These are phyloP conservation scores for Plagodis pulveraria DNA, from an alignment of 2,888 invertebrate species.

Conservation along the genomic window DNA sequence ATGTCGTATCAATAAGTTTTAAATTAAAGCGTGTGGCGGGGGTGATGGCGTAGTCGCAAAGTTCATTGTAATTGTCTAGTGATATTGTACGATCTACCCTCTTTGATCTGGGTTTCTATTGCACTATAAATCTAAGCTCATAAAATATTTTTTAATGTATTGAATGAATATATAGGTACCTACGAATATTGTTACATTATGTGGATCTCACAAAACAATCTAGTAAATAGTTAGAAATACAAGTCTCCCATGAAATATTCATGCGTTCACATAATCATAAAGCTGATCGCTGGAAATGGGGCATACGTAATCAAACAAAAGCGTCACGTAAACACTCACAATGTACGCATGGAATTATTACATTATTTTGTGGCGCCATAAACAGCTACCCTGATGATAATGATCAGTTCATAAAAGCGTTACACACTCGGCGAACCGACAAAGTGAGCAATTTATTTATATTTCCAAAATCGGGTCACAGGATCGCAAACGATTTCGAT, in stretches of 20 bases:
- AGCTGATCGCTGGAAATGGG: slow-evolving; percentile 6
- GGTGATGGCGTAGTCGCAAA: no score
- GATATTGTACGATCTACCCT: no score
- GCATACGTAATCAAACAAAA: slow-evolving; percentile 9
- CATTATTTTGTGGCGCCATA: slow-evolving; percentile 25
- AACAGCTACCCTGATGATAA: slow-evolving; percentile 26
- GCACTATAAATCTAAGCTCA: no score
- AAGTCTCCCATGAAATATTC: background rate
- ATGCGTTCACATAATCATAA: slow-evolving; percentile 2
- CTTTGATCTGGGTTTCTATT: no score
- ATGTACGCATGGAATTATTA: slow-evolving; percentile 13
- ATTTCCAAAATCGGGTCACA: slow-evolving; percentile 52
- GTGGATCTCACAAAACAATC: background rate
- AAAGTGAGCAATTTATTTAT: slow-evolving; percentile 39
- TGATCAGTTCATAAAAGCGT: slow-evolving; percentile 32
- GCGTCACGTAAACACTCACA: slow-evolving; percentile 12
- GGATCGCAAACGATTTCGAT: slow-evolving; percentile 20
- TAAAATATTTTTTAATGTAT: no score
- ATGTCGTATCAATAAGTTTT: no score
- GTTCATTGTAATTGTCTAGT: no score
- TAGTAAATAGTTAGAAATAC: background rate
- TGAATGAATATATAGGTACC: no score
- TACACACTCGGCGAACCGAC: slow-evolving; percentile 28
- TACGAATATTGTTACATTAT: no score
- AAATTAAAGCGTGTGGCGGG: no score